Percentiles rank a stretch among this genome's conserved stretches.
phyloP scores from a whole-genome alignment of 2,797 vertebrate genomes.

The Coranthus polyacanthus region DNA sequence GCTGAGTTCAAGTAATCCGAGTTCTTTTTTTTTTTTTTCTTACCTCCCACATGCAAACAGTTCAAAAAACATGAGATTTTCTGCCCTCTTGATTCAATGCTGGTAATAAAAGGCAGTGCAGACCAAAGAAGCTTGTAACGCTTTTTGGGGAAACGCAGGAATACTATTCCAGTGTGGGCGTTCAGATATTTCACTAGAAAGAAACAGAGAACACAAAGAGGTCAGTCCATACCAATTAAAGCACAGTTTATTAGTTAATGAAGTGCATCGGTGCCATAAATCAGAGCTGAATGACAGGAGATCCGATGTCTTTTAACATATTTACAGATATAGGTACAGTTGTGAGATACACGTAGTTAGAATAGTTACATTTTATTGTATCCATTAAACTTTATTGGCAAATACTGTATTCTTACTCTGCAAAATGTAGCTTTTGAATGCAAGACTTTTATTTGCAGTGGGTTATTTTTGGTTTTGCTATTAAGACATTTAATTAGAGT shows the following conservation, averaged over 20 bases:
- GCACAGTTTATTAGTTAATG: neutral
- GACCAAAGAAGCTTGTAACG: slow-evolving; percentile 91
- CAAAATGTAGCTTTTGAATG: no score
- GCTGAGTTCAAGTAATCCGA: neutral
- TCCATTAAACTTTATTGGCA: no score
- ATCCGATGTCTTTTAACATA: no score
- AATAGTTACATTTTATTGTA: no score
- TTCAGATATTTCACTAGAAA: slow-evolving; percentile 93
- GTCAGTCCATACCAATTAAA: neutral
- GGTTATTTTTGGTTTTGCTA: no score
- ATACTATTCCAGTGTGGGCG: slow-evolving; percentile 91
- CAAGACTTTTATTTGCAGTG: no score
- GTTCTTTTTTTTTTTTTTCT: slow-evolving; percentile 57
- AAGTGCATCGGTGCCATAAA: neutral
- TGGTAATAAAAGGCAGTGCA: slow-evolving; percentile 91
- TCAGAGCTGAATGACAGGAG: no score
- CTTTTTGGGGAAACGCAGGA: slow-evolving; percentile 91
- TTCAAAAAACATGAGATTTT: slow-evolving; percentile 89
- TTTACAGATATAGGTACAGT: no score
- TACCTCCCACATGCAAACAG: slow-evolving; percentile 95
- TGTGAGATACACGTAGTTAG: no score
- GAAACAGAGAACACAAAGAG: neutral
- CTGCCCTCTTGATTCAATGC: slow-evolving; percentile 84
- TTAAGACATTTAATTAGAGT: no score
- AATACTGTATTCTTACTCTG: no score